Conservation (phyloP, 2,888 invertebrate genomes). For the Hypolimnas misippus region DNA sequence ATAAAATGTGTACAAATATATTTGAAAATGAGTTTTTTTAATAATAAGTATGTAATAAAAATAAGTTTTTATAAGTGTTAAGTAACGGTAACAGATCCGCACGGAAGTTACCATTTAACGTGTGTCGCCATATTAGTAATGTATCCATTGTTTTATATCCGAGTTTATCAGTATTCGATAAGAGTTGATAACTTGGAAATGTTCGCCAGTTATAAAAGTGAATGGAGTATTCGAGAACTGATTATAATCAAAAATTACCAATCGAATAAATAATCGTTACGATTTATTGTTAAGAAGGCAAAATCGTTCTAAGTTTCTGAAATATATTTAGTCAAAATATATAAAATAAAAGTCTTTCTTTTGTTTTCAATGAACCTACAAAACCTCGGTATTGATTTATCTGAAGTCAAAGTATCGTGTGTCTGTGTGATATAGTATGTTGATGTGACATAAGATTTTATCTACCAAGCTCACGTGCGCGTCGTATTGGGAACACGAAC, state of each 20-base stretch:
- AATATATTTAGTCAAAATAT: too few species aligned
- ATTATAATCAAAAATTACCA: too few species aligned
- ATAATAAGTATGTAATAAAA: background rate
- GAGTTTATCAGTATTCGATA: slow-evolving; percentile 35
- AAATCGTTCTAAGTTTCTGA: too few species aligned
- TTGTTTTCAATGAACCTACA: too few species aligned
- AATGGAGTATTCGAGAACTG: too few species aligned
- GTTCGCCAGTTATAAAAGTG: slow-evolving; percentile 15
- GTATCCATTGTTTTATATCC: slow-evolving; percentile 35
- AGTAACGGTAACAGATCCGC: slow-evolving; percentile 25
- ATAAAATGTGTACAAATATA: background rate
- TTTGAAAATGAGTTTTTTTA: background rate
- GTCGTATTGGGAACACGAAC: slow-evolving; percentile 2
- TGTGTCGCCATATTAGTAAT: slow-evolving; percentile 27
- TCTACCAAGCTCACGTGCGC: background rate
- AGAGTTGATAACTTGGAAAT: slow-evolving; percentile 21
- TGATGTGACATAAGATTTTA: background rate
- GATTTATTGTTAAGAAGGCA: too few species aligned
- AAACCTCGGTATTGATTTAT: background rate
- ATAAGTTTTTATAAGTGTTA: background rate
- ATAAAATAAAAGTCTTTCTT: too few species aligned
- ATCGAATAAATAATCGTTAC: too few species aligned
- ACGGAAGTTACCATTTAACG: slow-evolving; percentile 34
- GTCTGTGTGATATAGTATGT: background rate
- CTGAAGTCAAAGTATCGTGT: background rate